Conservation (phyloP, 2,888 invertebrate genomes). For the Parapristionchus giblindavisi region DNA sequence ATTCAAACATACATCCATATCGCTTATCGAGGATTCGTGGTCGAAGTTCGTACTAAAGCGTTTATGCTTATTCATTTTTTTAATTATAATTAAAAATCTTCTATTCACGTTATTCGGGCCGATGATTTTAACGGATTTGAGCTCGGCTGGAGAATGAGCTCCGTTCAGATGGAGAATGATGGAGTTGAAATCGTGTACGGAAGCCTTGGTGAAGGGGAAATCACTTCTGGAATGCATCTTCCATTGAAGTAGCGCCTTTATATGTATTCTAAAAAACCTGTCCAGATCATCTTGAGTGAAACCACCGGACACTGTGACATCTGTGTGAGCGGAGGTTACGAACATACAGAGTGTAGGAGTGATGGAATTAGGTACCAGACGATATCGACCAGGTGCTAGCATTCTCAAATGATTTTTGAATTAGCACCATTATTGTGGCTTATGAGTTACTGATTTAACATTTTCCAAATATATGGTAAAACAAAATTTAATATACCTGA, state of each 20-base stretch:
- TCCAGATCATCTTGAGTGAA: constrained; percentile 24
- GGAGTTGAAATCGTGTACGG: constrained; percentile 10
- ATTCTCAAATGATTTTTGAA: not conserved
- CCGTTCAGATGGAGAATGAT: constrained; percentile 2
- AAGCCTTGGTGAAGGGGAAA: constrained; percentile 2
- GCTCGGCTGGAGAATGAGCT: not conserved
- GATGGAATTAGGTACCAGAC: not conserved
- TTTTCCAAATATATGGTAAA: not conserved
- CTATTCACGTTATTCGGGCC: constrained; percentile 13
- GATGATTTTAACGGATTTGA: not conserved
- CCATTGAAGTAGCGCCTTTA: too few species aligned
- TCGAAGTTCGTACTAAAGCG: constrained; percentile 12
- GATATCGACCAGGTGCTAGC: not conserved
- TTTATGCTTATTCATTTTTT: not conserved
- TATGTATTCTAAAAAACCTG: not conserved
- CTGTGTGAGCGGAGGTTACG: constrained; percentile 4
- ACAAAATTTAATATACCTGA: not conserved
- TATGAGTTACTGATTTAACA: not conserved
- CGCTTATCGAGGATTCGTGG: constrained; percentile 15
- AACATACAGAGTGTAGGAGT: constrained; percentile 4
- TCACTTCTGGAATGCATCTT: constrained; percentile 14
- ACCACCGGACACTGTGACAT: constrained; percentile 19
- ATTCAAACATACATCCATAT: constrained; percentile 22
- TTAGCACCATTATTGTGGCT: not conserved
- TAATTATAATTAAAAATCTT: not conserved